Evolutionary conservation across 2,113 vertebrate genomes (phyloP).

Genomic region (Bettongia penicillata): DNA sequence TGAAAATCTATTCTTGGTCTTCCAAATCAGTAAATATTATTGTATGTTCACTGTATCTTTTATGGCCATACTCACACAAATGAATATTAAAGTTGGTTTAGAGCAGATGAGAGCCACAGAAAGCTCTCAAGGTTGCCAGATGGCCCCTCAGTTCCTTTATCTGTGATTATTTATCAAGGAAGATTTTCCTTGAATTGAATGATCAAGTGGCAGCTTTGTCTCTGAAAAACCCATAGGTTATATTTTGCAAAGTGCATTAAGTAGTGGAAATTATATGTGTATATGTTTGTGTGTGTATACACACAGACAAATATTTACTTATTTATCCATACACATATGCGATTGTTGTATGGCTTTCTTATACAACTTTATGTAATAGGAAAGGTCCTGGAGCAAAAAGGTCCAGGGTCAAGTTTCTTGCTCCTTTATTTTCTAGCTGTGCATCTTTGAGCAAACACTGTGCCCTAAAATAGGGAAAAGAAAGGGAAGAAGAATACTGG

Average conservation of each 20-base stretch:
- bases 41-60: background rate
- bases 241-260: background rate
- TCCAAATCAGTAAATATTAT: background rate
- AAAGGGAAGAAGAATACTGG: background rate
- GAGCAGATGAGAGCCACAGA: background rate
- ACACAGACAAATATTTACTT: too few species aligned
- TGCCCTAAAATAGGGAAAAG: background rate
- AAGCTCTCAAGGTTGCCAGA: background rate
- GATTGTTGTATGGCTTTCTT: background rate
- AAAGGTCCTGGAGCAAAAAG: background rate
- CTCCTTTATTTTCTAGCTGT: background rate
- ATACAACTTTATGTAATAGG: background rate
- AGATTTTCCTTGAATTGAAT: background rate
- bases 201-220: background rate
- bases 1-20: background rate
- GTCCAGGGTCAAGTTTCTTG: background rate
- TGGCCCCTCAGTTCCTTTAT: background rate
- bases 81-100: background rate
- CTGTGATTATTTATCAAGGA: background rate
- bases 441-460: background rate
- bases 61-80: background rate
- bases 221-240: background rate
- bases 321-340: too few species aligned
- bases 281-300: too few species aligned
- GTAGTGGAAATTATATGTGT: background rate